A percentile compares a stretch with the other conserved stretches of the same genome.
Conservation (phyloP, 1,140 invertebrate species). For the Penaeus japonicus region DNA sequence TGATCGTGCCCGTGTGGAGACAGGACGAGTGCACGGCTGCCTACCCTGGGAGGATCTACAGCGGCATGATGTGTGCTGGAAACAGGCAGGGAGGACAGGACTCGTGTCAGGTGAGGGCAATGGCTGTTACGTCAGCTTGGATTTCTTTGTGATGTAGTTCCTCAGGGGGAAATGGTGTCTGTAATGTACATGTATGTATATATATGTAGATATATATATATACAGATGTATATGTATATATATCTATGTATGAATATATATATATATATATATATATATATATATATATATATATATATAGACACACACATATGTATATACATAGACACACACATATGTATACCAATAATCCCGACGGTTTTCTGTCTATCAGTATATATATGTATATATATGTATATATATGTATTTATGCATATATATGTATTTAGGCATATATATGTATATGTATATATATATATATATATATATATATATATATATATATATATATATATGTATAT, state of each 20-base stretch:
- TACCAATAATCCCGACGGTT: too few species aligned
- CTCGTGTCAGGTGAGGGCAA: slow-evolving; percentile 69
- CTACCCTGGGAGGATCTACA: slow-evolving; percentile 61
- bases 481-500: background rate
- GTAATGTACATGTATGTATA: background rate
- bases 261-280: too few species aligned
- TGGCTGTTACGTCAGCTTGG: too few species aligned
- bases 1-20: slow-evolving; percentile 69
- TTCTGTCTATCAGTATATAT: too few species aligned
- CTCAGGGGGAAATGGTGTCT: too few species aligned
- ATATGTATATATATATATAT: slow-evolving; percentile 16
- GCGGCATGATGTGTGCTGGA: slow-evolving; percentile 75
- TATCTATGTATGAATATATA: too few species aligned
- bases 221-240: too few species aligned
- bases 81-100: slow-evolving; percentile 68
- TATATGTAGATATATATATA: too few species aligned
- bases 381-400: background rate
- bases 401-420: background rate
- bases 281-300: too few species aligned
- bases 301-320: too few species aligned
- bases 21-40: slow-evolving; percentile 66
- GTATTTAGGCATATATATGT: background rate
- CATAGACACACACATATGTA: too few species aligned
- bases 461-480: background rate
- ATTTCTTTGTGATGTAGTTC: too few species aligned